Evolutionary conservation across 2,797 vertebrate species (phyloP).

Genomic region (Ictinia mississippiensis): DNA sequence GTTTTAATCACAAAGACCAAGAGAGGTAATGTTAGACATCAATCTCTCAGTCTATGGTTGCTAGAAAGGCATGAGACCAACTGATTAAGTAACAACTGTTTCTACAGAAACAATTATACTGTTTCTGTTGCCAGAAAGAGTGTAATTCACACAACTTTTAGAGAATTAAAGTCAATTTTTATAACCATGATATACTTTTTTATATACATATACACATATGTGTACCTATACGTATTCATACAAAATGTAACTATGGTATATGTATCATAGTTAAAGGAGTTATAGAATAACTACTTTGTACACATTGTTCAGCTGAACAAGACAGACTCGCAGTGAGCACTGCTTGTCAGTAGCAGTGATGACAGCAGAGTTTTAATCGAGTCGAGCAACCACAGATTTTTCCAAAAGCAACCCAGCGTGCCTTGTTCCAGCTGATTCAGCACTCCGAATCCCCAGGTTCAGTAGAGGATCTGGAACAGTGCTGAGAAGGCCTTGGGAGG

Average conservation of each 20-base stretch:
- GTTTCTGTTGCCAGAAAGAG: not conserved
- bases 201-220: not conserved
- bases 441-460: not conserved
- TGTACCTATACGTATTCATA: not conserved
- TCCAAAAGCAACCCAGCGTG: not conserved
- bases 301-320: not conserved
- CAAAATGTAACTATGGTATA: not conserved
- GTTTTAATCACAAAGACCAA: not conserved
- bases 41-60: not conserved
- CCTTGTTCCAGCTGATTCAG: not conserved
- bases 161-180: not conserved
- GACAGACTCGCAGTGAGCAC: not conserved
- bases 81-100: not conserved
- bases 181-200: not conserved
- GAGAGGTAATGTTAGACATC: not conserved
- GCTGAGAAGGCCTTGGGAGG: not conserved
- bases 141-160: not conserved
- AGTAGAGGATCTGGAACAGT: not conserved
- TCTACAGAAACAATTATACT: not conserved
- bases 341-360: not conserved
- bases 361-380: not conserved
- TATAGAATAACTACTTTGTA: not conserved
- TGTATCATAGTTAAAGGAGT: not conserved
- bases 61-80: not conserved
- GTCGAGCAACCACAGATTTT: not conserved